These are phyloP conservation scores for Pomacea maculata DNA, from an alignment of 1,140 invertebrate species.

Conservation along the genomic window DNA sequence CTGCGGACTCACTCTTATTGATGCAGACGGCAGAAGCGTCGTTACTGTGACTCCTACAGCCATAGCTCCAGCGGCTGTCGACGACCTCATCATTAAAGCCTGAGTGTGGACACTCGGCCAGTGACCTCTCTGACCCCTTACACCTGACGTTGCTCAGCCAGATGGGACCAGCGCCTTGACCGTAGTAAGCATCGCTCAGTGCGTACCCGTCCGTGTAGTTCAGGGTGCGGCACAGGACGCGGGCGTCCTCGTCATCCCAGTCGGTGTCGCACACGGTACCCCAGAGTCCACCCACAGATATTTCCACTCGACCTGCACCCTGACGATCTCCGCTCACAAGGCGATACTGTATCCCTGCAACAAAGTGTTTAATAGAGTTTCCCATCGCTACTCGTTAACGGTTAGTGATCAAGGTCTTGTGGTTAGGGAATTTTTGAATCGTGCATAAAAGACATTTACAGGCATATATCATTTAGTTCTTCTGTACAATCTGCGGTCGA, in stretches of 20 bases:
- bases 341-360: conserved; percentile 30
- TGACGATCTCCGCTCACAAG: background rate
- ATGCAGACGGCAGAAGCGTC: conserved; percentile 58
- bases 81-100: conserved; percentile 40
- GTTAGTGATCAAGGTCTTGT: too few species aligned
- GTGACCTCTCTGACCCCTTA: conserved; percentile 43
- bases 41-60: conserved; percentile 43
- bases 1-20: conserved; percentile 44
- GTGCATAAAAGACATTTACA: too few species aligned
- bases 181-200: conserved; percentile 34
- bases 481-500: too few species aligned
- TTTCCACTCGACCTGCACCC: conserved; percentile 74
- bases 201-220: conserved; percentile 49
- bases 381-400: too few species aligned
- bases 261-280: conserved; percentile 58
- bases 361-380: too few species aligned
- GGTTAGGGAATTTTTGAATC: too few species aligned
- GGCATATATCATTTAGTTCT: too few species aligned
- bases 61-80: background rate
- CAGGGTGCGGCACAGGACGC: conserved; percentile 49
- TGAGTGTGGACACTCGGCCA: conserved; percentile 46
- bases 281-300: conserved; percentile 68
- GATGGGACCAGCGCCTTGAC: conserved; percentile 49
- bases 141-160: conserved; percentile 57
- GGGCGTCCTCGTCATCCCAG: conserved; percentile 51